phyloP scores from a whole-genome alignment of 2,113 vertebrate genomes.

The Peromyscus polionotus region DNA sequence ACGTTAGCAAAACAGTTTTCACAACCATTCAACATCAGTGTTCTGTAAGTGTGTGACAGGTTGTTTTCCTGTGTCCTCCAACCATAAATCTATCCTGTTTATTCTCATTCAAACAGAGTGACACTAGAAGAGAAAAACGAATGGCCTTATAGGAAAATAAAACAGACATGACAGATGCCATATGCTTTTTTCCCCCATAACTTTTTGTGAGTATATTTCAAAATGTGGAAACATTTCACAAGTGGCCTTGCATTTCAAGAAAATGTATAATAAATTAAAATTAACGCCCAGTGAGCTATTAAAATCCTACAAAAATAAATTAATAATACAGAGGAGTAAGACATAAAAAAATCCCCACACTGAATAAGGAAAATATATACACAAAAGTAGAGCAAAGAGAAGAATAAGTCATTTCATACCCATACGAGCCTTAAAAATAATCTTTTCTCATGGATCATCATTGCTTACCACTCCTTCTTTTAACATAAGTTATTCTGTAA shows the following conservation, averaged over 20 bases:
- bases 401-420: background rate
- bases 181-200: background rate
- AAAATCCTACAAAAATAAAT: background rate
- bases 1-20: background rate
- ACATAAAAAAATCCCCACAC: background rate
- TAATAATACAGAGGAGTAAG: background rate
- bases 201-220: background rate
- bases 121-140: constrained; percentile 59
- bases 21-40: background rate
- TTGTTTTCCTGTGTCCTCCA: constrained; percentile 52
- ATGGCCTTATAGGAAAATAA: constrained; percentile 53
- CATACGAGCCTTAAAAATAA: background rate
- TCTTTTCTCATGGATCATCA: background rate
- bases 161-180: constrained; percentile 46
- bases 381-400: background rate
- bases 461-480: background rate
- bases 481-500: background rate
- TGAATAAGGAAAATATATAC: background rate
- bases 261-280: constrained; percentile 2
- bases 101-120: constrained; percentile 57
- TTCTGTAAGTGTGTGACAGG: constrained; percentile 51
- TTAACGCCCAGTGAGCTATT: background rate
- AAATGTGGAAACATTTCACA: background rate
- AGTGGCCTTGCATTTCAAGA: background rate
- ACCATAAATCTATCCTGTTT: constrained; percentile 9